A percentile compares a stretch with the other conserved stretches of the same genome.
phyloP scores from a whole-genome alignment of 2,113 vertebrate species.

The Nothoprocta pentlandii region DNA sequence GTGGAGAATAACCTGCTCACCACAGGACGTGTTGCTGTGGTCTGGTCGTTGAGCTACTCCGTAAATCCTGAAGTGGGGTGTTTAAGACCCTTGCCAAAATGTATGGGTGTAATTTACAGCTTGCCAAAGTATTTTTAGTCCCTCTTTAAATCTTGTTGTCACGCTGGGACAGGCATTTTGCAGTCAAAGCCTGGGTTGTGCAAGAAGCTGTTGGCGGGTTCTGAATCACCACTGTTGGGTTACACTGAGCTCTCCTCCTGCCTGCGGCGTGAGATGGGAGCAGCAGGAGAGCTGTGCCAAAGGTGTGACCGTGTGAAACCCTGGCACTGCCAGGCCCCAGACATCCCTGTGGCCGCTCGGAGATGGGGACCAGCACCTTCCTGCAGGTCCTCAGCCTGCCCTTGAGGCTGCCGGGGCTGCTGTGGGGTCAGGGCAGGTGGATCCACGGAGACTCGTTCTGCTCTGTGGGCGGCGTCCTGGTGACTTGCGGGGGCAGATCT shows the following conservation, averaged over 20 bases:
- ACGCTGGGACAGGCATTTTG: accelerated
- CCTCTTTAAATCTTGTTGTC: neutral
- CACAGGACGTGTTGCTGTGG: neutral
- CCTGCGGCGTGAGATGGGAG: neutral
- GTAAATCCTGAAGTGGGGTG: neutral
- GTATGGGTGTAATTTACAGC: neutral
- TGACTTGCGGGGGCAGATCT: neutral
- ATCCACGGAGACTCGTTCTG: accelerated
- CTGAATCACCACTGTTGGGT: neutral
- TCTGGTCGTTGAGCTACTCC: neutral
- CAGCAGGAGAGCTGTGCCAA: neutral
- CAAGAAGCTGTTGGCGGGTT: accelerated
- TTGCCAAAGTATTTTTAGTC: neutral
- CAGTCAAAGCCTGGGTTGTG: accelerated
- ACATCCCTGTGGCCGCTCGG: accelerated
- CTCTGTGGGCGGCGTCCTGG: neutral
- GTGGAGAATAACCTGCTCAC: neutral
- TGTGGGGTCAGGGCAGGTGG: neutral
- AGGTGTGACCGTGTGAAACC: neutral
- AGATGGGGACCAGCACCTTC: accelerated
- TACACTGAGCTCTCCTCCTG: neutral
- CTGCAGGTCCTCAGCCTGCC: accelerated
- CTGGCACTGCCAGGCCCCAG: accelerated
- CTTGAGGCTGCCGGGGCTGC: neutral
- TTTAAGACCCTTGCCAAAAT: neutral